phyloP scores from a whole-genome alignment of 1,140 invertebrate species.

The Cydia amplana region DNA sequence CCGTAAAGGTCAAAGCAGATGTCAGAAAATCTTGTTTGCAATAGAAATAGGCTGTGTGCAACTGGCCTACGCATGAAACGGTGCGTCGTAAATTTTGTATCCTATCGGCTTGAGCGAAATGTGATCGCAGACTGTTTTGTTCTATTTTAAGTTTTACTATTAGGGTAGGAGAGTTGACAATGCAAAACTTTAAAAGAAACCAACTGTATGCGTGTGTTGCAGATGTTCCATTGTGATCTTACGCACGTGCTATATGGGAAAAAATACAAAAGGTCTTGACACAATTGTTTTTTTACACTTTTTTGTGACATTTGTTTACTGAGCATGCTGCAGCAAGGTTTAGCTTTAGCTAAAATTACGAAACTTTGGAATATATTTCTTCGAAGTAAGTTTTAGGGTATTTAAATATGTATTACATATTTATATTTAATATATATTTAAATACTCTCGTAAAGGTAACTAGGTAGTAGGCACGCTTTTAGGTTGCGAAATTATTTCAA shows the following conservation, averaged over 20 bases:
- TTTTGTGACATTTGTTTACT: not conserved
- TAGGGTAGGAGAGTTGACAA: not conserved
- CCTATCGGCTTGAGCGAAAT: not conserved
- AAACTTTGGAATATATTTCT: no score
- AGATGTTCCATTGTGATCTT: constrained; percentile 4
- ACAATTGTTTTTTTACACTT: not conserved
- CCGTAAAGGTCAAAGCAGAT: constrained; percentile 15
- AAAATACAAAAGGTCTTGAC: constrained; percentile 17
- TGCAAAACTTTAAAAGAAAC: not conserved
- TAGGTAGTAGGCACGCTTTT: no score
- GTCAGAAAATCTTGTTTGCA: not conserved
- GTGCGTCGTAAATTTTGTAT: not conserved
- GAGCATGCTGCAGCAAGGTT: not conserved
- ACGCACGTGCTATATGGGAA: constrained; percentile 10
- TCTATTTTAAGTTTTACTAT: not conserved
- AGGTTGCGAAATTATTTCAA: no score
- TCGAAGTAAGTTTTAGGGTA: not conserved
- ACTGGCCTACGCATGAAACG: not conserved
- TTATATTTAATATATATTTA: no score
- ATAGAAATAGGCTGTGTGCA: constrained; percentile 17
- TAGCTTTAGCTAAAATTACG: not conserved
- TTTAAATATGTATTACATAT: no score
- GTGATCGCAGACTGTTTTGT: not conserved
- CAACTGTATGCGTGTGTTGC: not conserved
- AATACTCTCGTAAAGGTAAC: no score